Evolutionary conservation across 2,113 vertebrate genomes (phyloP), one percentile per base, ranked within the genome.

Genomic region (Acanthochromis polyacanthus): DNA sequence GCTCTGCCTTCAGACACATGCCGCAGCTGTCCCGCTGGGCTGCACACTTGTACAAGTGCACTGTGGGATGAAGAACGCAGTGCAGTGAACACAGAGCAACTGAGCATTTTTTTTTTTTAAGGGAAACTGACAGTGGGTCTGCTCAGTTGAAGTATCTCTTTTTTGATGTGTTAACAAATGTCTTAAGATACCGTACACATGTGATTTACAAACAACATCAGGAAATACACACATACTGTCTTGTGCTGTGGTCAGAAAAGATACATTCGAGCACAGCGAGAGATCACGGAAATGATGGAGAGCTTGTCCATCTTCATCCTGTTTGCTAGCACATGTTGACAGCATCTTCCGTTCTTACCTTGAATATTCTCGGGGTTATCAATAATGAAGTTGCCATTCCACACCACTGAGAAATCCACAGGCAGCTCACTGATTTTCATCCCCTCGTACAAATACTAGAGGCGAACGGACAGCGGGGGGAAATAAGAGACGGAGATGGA

Each of bases 351-450:
- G 0, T 60, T 5, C 89, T 81, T 94, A 99, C 98, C 98, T 97
- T 97, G 96, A 85, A 99, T 95, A 32, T 96, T 94, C 90, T 97
- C 96, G 0, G 98, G 98, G 91, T 99, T 99, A 93, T 99, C 98
- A 8, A 99, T 99, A 73, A 99, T 96, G 53, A 99, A 99, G 90
- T 99, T 99, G 73, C 98, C 98, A 0, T 99, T 99, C 98, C 98
- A 99, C 45, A 99, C 97, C 84, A 99, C 98, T 0, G 98, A 98
- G 48, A 99, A 99, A 91, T 99, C 97, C 93, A 99, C 97, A 0
- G 97, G 95, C 81, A 99, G 88, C 92, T 97, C 97, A 83, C 97
- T 99, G 84, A 98, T 96, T 85, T 96, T 97, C 96, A 96, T 97
- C 32, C 97, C 97, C 0, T 99, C 98, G 0, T 99, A 99, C 71